A percentile compares a stretch with the other conserved stretches of the same genome.
Evolutionary conservation across 2,797 vertebrate species (phyloP).

Genomic region (Ciconia nigra): DNA sequence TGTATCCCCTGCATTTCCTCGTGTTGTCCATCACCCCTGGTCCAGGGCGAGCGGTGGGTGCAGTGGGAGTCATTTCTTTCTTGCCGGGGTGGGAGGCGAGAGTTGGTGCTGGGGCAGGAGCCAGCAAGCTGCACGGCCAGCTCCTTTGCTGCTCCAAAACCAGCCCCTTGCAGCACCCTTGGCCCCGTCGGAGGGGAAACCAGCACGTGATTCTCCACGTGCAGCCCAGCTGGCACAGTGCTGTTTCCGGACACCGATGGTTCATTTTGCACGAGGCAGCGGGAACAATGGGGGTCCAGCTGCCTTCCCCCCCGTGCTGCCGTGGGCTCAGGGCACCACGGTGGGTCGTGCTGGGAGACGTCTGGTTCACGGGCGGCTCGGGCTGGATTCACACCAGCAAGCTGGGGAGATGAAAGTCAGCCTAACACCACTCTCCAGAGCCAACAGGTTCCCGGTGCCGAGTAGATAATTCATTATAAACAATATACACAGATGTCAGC

Average conservation of each 20-base stretch:
- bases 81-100: accelerated
- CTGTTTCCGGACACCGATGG: accelerated
- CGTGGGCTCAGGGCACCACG: accelerated
- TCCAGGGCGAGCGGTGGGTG: accelerated
- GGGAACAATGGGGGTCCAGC: background rate
- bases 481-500: background rate
- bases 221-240: background rate
- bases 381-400: background rate
- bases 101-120: background rate
- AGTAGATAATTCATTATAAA: background rate
- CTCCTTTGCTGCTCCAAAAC: background rate
- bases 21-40: no score
- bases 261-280: accelerated
- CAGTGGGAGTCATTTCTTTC: background rate
- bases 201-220: accelerated
- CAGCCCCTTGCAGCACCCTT: background rate
- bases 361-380: background rate
- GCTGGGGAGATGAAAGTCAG: background rate
- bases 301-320: background rate
- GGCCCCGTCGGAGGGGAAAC: background rate
- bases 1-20: background rate
- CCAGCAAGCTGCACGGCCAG: background rate
- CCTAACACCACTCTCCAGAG: background rate
- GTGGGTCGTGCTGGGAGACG: background rate
- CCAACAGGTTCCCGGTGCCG: background rate